Evolutionary conservation across 2,113 vertebrate genomes (phyloP), one percentile per base, ranked within the genome.

Genomic region (Leptosomus discolor): DNA sequence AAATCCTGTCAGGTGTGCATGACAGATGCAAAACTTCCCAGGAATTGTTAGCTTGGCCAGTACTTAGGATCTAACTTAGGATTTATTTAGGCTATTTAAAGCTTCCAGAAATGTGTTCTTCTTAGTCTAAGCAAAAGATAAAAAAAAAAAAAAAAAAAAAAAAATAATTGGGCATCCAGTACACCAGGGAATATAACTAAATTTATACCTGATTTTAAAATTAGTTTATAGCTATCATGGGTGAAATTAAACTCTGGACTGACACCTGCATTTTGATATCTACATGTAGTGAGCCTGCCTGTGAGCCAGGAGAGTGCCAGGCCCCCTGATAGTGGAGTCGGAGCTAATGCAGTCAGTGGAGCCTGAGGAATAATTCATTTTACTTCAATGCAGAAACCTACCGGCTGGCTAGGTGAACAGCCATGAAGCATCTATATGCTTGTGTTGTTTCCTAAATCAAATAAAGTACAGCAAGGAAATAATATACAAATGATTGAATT

Each of bases 261-360:
- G 75, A 46, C 9, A 14, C 12, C n/a, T 67, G 29, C 5, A 3
- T 32, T 73, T 75, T 23, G 36, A 26, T 83, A 18, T 48, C 17
- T 48, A 1, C 0, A 1, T 41, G 79, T 29, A 29, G 24, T 6
- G 26, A n/a, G 15, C n/a, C 68, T 68, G 27, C 41, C 34, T 1
- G 1, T 51, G 54, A 73, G 34, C 57, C 0, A 0, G 21, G 29
- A 9, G 12, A 8, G 8, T 46, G 37, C 61, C 39, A 16, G 48
- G 41, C 3, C 13, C n/a, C 27, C 12, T 0, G 0, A 0, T 50
- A 12, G 29, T 15, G 60, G 20, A 41, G 10, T 15, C 0, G 0
- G 36, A 83, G 22, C 36, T 69, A 5, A 50, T 32, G 22, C 15
- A 29, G 53, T 23, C 1, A 0, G 15, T 26, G 45, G 15, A 76